These are phyloP conservation scores for Actinemys pallida DNA, from an alignment of 2,113 vertebrate genomes.

Conservation along the genomic window DNA sequence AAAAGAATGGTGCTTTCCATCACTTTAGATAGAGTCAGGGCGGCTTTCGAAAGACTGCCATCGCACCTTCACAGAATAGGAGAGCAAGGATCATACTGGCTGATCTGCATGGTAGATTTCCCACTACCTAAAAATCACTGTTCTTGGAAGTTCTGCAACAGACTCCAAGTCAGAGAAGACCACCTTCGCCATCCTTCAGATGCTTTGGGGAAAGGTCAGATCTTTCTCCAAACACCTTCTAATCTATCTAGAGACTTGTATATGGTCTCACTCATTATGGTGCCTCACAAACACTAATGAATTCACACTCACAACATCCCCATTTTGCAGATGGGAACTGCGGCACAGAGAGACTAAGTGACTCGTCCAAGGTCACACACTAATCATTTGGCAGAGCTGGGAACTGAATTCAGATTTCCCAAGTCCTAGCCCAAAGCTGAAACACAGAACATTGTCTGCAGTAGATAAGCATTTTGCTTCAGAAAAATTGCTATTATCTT, in stretches of 20 bases:
- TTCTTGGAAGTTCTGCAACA: not conserved
- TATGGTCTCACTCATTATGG: too few relatives aligned
- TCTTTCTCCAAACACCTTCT: not conserved
- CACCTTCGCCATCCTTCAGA: not conserved
- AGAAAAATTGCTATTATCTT: not conserved
- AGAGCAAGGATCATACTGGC: too few relatives aligned
- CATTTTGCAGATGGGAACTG: too few relatives aligned
- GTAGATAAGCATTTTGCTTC: not conserved
- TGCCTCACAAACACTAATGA: too few relatives aligned
- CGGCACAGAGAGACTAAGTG: too few relatives aligned
- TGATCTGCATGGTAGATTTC: not conserved
- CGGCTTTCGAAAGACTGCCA: too few relatives aligned
- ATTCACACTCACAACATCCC: too few relatives aligned
- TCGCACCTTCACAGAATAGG: too few relatives aligned
- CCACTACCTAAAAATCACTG: not conserved
- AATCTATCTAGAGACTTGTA: too few relatives aligned
- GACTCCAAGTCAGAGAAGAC: accelerated
- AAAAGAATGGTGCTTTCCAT: not conserved
- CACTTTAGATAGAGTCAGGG: not conserved
- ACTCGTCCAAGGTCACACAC: too few relatives aligned
- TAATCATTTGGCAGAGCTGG: not conserved
- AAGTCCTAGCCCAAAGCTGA: not conserved
- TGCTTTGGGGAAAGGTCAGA: not conserved
- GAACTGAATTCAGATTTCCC: not conserved
- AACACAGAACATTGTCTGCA: not conserved